phyloP scores from a whole-genome alignment of 92 coral and sea anemone species.

The Phenganax subtilis region DNA sequence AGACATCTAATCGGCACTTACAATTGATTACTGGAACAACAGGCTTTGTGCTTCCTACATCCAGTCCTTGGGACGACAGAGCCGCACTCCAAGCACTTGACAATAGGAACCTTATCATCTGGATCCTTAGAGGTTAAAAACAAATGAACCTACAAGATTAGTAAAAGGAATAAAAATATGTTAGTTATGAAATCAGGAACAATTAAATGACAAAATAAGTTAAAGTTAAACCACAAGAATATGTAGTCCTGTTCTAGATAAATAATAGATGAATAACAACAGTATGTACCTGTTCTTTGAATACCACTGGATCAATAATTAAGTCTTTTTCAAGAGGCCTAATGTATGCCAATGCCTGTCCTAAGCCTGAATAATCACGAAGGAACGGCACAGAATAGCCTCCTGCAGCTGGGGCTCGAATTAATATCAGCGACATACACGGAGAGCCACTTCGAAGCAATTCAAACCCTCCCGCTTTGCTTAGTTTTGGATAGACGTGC shows the following conservation, averaged over 20 bases:
- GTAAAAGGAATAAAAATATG: no score
- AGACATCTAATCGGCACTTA: neutral
- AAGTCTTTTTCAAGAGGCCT: slow-evolving; percentile 48
- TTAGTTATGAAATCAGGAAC: no score
- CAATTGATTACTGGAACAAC: neutral
- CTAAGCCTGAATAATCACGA: slow-evolving; percentile 47
- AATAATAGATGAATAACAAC: no score
- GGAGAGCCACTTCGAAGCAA: slow-evolving; percentile 25
- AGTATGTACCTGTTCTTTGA: neutral
- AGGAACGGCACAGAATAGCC: slow-evolving; percentile 54
- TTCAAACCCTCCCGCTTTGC: slow-evolving; percentile 27
- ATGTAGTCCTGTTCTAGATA: no score
- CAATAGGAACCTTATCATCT: no score
- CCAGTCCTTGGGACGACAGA: no score
- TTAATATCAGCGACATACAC: neutral
- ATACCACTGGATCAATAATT: neutral
- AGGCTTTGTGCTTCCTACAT: no score
- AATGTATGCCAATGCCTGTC: slow-evolving; percentile 48
- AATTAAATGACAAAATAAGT: no score
- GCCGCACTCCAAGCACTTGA: no score
- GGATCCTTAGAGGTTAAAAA: no score
- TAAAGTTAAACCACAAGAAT: no score
- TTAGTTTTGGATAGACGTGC: slow-evolving; percentile 21
- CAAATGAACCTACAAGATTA: no score
- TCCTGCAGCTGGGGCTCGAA: slow-evolving; percentile 21